phyloP scores from a whole-genome alignment of 2,888 invertebrate species.

The Zootermopsis nevadensis region DNA sequence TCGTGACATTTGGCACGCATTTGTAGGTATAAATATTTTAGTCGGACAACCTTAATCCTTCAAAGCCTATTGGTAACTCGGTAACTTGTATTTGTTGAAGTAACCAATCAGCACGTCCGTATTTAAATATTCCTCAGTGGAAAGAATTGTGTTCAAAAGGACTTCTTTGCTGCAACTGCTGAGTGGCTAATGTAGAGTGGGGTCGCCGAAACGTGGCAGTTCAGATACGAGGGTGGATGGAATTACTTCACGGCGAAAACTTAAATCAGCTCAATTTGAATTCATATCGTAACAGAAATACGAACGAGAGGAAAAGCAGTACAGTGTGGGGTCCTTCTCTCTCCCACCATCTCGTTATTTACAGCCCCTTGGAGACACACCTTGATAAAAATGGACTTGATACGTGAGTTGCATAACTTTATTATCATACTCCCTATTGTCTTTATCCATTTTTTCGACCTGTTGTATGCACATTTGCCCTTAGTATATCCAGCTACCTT shows the following conservation, averaged over 20 bases:
- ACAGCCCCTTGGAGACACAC: constrained; percentile 55
- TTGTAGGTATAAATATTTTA: no score
- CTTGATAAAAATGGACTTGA: constrained; percentile 55
- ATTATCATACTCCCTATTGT: constrained; percentile 41
- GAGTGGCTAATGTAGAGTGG: background rate
- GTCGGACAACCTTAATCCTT: no score
- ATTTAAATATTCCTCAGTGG: background rate
- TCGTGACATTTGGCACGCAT: no score
- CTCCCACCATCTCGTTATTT: constrained; percentile 53
- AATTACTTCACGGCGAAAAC: constrained; percentile 1
- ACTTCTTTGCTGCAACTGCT: background rate
- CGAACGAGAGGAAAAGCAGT: constrained; percentile 9
- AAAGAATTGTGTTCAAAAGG: background rate
- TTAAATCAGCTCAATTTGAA: constrained; percentile 55
- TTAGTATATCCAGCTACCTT: constrained; percentile 21
- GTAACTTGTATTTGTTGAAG: no score
- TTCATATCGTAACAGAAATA: constrained; percentile 55
- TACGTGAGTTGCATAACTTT: constrained; percentile 53
- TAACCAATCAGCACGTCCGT: background rate
- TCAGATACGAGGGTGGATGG: background rate
- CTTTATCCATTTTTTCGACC: constrained; percentile 14
- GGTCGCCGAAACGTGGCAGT: background rate
- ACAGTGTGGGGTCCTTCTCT: constrained; percentile 6
- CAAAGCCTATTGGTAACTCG: no score
- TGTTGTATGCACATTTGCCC: constrained; percentile 25